Evolutionary conservation across 2,113 vertebrate species (phyloP).

Genomic region (Carassius carassius): DNA sequence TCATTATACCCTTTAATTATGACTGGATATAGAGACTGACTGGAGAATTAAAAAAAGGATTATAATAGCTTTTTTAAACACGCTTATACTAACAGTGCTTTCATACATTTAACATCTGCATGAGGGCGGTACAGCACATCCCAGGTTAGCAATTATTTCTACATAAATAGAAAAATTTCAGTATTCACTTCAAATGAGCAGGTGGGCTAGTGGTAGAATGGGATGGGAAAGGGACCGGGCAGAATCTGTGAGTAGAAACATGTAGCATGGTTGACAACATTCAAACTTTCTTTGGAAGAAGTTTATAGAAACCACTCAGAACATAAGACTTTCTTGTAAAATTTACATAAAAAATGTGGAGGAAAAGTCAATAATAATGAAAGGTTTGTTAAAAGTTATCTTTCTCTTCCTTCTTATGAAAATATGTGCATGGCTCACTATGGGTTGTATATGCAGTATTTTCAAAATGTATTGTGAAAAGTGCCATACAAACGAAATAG

Average conservation of each 20-base stretch:
- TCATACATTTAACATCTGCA: conserved; percentile 2
- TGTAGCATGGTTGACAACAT: neutral
- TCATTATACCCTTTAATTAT: neutral
- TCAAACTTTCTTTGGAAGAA: neutral
- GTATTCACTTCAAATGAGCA: conserved; percentile 38
- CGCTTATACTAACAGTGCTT: neutral
- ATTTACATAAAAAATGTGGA: too few species aligned
- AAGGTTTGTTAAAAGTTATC: too few species aligned
- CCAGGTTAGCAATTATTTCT: conserved; percentile 40
- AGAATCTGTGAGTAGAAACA: neutral
- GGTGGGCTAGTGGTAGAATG: conserved; percentile 23
- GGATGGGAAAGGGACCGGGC: neutral
- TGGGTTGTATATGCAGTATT: too few species aligned
- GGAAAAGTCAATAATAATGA: too few species aligned
- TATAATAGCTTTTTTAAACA: conserved; percentile 19
- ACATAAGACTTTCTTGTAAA: too few species aligned
- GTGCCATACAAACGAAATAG: too few species aligned
- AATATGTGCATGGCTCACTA: too few species aligned
- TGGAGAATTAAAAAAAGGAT: neutral
- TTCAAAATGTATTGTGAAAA: too few species aligned
- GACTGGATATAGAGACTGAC: neutral
- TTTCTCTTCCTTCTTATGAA: too few species aligned
- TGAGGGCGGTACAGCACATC: neutral
- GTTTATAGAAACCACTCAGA: neutral
- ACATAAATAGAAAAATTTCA: conserved; percentile 52